Evolutionary conservation across 1,140 invertebrate genomes (phyloP).

Genomic region (Drosophila bocki): DNA sequence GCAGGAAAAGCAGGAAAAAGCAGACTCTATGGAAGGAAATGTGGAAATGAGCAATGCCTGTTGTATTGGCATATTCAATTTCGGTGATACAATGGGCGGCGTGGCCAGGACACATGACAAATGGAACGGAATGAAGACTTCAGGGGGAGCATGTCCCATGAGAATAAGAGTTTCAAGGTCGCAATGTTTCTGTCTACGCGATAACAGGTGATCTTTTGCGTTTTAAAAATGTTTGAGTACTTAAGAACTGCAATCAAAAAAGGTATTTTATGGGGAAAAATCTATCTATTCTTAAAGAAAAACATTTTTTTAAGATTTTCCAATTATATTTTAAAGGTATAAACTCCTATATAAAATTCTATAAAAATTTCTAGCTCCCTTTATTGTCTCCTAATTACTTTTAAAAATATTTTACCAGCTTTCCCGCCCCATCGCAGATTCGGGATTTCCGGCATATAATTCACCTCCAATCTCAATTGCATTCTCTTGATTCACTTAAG

Average conservation of each 20-base stretch:
- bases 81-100: conserved; percentile 44
- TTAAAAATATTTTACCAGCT: conserved; percentile 1
- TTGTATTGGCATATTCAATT: conserved; percentile 56
- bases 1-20: conserved; percentile 28
- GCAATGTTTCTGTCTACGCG: too few relatives aligned
- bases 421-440: too few relatives aligned
- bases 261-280: background rate
- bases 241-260: background rate
- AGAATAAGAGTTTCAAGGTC: conserved; percentile 4
- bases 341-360: background rate
- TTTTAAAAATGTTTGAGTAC: fast-evolving
- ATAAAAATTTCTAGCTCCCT: background rate
- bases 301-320: background rate
- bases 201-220: too few relatives aligned
- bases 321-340: background rate
- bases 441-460: conserved; percentile 18
- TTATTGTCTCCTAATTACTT: conserved; percentile 13
- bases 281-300: background rate
- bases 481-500: conserved; percentile 60
- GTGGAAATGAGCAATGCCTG: conserved; percentile 54
- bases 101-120: conserved; percentile 25
- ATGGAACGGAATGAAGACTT: conserved; percentile 12
- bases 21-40: conserved; percentile 40
- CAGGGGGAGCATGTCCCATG: background rate
- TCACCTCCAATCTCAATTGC: conserved; percentile 52